phyloP scores from a whole-genome alignment of 2,113 vertebrate genomes.

The Zingel zingel region DNA sequence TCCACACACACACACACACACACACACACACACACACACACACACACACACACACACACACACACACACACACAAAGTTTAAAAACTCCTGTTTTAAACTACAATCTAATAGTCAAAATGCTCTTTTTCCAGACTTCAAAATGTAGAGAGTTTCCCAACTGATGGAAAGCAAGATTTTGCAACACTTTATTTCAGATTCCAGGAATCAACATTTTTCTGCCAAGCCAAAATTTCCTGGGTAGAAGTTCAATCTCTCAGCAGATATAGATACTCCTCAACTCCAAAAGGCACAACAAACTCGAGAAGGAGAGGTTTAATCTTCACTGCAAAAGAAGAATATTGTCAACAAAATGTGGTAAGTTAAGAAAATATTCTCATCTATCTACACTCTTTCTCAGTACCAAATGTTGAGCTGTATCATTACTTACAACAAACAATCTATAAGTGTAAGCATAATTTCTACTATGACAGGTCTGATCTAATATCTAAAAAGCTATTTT shows the following conservation, averaged over 20 bases:
- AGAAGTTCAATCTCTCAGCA: neutral
- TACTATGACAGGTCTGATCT: neutral
- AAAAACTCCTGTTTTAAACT: neutral
- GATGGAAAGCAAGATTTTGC: slow-evolving; percentile 31
- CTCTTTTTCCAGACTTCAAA: neutral
- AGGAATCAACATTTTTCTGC: slow-evolving; percentile 29
- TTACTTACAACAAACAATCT: neutral
- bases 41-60: too few relatives aligned
- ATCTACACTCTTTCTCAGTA: neutral
- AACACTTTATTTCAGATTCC: slow-evolving; percentile 39
- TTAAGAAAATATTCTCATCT: neutral
- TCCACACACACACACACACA: too few relatives aligned
- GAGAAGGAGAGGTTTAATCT: neutral
- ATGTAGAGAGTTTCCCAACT: neutral
- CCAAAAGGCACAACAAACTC: neutral
- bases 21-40: too few relatives aligned
- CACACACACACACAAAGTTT: too few relatives aligned
- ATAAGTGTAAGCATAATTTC: slow-evolving; percentile 1
- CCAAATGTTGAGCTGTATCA: neutral
- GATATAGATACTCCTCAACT: slow-evolving; percentile 63
- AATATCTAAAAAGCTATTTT: neutral
- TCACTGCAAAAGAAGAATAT: slow-evolving; percentile 8
- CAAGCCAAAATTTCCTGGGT: slow-evolving; percentile 25
- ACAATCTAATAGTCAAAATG: neutral
- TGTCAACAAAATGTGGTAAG: slow-evolving; percentile 63